Base-by-base conservation (phyloP, 2,797 vertebrate genomes). In the Pseudopleuronectes americanus region DNA sequence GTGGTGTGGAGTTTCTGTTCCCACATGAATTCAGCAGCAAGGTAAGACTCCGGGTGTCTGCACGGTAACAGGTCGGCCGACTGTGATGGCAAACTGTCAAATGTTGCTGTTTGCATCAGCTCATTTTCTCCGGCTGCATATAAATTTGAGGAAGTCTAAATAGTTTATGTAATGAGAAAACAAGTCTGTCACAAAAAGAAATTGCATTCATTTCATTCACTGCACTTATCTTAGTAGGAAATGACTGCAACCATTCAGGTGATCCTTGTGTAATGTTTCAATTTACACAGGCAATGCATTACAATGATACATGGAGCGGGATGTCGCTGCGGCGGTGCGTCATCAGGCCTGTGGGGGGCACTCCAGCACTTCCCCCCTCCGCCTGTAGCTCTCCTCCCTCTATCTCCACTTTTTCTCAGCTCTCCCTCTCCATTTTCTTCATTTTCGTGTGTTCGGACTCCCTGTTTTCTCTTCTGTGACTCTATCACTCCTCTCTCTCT, bases 341-440 rank as follows among this genome's bases (percentile, higher is more conserved):
- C 43, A 1, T 48, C 77, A 22, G 45, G 76, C 87, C 94, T 93
- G 89, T 72, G 79, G 94, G 92, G 92, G 94, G 93, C 92, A 91
- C 90, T 95, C 79, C 77, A 88, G 91, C 89, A 90, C 94, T 94
- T 93, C 85, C 83, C 38, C 76, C 76, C 2, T 65, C 45, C 54
- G 3, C 77, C 56, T 17, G 16, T 43, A 31, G n/a, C 77, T 60
- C 70, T 68, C 72, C 52, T 74, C 49, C 72, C 76, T 76, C 67
- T 68, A 75, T 77, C 65, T 72, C 58, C 36, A 28, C 85, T 57
- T 75, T 66, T 84, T 77, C 77, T 76, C 38, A 47, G 81, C 77
- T 71, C 73, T 81, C 80, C 49, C 38, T 87, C 81, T 76, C 78
- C 75, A 84, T 88, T 88, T 89, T 86, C 88, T 79, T 31, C 7